Evolutionary conservation across 2,797 vertebrate genomes (phyloP).

Genomic region (Gastrophryne carolinensis): DNA sequence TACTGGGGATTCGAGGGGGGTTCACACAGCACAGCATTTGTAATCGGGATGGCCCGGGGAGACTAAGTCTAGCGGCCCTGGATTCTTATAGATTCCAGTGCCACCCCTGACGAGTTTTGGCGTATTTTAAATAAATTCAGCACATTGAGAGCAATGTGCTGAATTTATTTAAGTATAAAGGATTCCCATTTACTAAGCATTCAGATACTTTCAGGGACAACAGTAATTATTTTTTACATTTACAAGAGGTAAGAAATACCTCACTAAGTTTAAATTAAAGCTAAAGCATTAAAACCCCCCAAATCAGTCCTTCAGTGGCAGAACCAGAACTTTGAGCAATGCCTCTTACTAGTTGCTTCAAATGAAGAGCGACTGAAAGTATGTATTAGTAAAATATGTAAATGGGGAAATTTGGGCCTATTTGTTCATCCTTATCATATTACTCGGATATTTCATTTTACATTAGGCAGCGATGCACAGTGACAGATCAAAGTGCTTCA

Average conservation of each 20-base stretch:
- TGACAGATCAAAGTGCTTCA: conserved; percentile 41
- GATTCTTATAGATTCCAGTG: too few species aligned
- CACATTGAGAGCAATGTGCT: too few species aligned
- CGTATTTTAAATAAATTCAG: too few species aligned
- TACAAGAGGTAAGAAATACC: not conserved
- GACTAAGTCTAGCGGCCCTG: too few species aligned
- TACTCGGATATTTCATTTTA: conserved; percentile 25
- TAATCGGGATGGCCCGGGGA: too few species aligned
- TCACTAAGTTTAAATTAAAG: not conserved
- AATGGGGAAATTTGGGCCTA: conserved; percentile 29
- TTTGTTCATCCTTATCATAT: conserved; percentile 34
- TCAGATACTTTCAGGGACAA: not conserved
- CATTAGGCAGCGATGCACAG: conserved; percentile 32
- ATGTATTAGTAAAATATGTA: not conserved
- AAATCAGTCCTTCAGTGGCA: not conserved
- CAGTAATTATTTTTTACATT: not conserved
- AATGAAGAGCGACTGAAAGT: not conserved
- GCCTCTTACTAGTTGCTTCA: not conserved
- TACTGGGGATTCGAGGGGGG: too few species aligned
- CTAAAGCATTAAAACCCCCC: too few species aligned
- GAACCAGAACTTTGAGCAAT: not conserved
- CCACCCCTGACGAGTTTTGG: too few species aligned
- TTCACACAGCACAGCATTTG: too few species aligned
- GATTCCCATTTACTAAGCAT: too few species aligned
- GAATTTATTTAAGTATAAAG: too few species aligned